Evolutionary conservation across 2,113 vertebrate species (phyloP).

Genomic region (Axis porcinus): DNA sequence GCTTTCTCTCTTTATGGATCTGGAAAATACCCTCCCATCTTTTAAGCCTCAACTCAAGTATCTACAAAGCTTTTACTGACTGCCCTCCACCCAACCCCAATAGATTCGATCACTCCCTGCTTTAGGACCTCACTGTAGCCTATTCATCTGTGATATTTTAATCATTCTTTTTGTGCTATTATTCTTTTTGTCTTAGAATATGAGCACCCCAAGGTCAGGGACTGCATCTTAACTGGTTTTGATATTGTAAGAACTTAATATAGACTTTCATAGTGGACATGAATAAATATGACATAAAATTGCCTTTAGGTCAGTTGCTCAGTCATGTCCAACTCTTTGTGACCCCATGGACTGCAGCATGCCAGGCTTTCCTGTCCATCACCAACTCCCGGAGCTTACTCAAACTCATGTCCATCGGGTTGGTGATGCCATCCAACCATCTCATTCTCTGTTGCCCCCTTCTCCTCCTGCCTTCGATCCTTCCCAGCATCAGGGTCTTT

Average conservation of each 20-base stretch:
- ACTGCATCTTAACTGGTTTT: not conserved
- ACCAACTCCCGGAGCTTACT: not conserved
- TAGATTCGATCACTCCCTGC: not conserved
- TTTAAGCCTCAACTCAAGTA: not conserved
- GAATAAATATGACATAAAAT: conserved; percentile 1
- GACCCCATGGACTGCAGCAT: not conserved
- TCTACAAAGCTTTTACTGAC: not conserved
- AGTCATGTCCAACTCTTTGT: not conserved
- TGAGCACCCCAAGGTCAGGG: not conserved
- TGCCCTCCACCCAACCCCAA: not conserved
- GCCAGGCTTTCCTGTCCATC: not conserved
- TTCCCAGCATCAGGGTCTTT: not conserved
- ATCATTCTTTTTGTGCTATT: not conserved
- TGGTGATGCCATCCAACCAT: not conserved
- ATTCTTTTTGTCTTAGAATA: not conserved
- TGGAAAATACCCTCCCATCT: not conserved
- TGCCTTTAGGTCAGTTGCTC: not conserved
- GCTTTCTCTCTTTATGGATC: not conserved
- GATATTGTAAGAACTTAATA: not conserved
- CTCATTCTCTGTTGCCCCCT: not conserved
- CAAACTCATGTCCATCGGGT: not conserved
- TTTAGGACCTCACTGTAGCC: not conserved
- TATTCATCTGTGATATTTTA: not conserved
- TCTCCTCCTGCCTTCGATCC: not conserved
- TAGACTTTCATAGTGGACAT: not conserved